Conservation (phyloP, 92 coral and sea anemone genomes). For the Micromussa lordhowensis region DNA sequence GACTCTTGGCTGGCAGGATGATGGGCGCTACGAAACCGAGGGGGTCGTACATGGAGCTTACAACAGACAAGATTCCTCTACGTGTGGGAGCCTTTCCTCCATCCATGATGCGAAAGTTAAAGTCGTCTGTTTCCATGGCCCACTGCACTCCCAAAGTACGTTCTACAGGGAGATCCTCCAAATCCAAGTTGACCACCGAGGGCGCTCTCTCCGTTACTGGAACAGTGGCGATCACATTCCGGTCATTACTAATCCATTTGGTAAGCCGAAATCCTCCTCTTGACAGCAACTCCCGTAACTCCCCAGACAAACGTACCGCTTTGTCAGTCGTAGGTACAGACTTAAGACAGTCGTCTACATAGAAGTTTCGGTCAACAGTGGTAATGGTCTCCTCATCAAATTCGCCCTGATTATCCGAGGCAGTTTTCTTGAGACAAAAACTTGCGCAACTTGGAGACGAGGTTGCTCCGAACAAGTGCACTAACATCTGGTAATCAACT, state of each 20-base stretch:
- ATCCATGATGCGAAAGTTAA: background rate
- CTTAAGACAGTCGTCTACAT: slow-evolving; percentile 49
- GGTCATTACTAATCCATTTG: slow-evolving; percentile 27
- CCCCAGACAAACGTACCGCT: slow-evolving; percentile 13
- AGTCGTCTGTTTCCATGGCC: background rate
- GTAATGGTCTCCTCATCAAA: slow-evolving; percentile 21
- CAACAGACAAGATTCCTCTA: slow-evolving; percentile 35
- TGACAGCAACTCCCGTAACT: slow-evolving; percentile 19
- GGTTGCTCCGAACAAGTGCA: no score
- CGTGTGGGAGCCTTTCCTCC: slow-evolving; percentile 18
- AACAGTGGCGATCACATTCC: background rate
- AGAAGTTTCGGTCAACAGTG: slow-evolving; percentile 40
- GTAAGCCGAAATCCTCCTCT: slow-evolving; percentile 9
- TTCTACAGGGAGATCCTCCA: slow-evolving; percentile 19
- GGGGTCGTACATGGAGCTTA: slow-evolving; percentile 43
- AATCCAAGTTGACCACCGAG: slow-evolving; percentile 8
- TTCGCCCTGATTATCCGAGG: slow-evolving; percentile 20
- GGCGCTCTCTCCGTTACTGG: slow-evolving; percentile 10
- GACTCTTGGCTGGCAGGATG: slow-evolving; percentile 21
- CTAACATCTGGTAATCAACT: no score
- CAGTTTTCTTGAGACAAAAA: no score
- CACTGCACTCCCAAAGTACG: slow-evolving; percentile 27
- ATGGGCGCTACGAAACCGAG: slow-evolving; percentile 30
- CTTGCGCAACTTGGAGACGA: no score
- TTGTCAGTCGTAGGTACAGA: background rate